Conservation (phyloP, 2,888 invertebrate genomes). For the Lagria hirta region DNA sequence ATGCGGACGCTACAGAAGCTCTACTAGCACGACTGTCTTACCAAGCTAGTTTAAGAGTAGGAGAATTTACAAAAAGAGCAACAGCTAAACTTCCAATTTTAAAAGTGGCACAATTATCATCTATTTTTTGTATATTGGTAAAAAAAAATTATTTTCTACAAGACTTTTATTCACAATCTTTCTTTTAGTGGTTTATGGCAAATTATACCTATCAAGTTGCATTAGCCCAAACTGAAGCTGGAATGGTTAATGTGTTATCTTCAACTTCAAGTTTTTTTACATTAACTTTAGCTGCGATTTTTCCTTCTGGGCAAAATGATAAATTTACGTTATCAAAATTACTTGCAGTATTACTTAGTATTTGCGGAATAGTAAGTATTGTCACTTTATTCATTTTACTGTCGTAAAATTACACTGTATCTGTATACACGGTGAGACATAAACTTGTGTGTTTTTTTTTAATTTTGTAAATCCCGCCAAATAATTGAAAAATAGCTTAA, state of each 20-base stretch:
- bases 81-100: constrained; percentile 75
- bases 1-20: constrained; percentile 89
- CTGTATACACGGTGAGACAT: too few species aligned
- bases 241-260: constrained; percentile 85
- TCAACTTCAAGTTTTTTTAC: constrained; percentile 90
- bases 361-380: constrained; percentile 75
- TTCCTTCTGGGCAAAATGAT: constrained; percentile 80
- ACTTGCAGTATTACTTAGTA: constrained; percentile 75
- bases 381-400: neutral
- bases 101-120: constrained; percentile 79
- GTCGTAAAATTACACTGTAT: neutral
- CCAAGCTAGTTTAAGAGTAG: constrained; percentile 83
- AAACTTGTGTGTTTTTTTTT: too few species aligned
- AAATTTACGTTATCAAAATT: constrained; percentile 85
- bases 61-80: constrained; percentile 73
- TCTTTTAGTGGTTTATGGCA: constrained; percentile 88
- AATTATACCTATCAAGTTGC: constrained; percentile 93
- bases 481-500: too few species aligned
- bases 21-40: constrained; percentile 91
- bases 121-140: constrained; percentile 84
- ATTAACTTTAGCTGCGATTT: constrained; percentile 80
- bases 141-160: constrained; percentile 44
- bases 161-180: constrained; percentile 2
- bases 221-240: constrained; percentile 77
- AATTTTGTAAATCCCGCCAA: too few species aligned